Percentiles rank a stretch among this genome's conserved stretches.
phyloP scores from a whole-genome alignment of 2,797 vertebrate species.

The Xenopus petersii region DNA sequence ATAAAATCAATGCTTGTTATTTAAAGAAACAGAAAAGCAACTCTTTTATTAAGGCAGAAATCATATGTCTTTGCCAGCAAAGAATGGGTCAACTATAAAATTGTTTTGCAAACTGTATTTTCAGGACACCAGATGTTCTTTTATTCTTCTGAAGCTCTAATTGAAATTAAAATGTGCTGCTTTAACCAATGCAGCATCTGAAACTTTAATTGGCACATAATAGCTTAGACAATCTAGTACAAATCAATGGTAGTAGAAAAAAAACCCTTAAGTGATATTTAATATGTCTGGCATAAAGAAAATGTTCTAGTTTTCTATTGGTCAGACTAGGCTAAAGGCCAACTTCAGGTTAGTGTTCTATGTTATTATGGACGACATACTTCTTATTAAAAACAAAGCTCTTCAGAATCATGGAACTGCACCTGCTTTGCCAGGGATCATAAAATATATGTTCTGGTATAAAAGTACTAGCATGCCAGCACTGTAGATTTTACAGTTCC shows the following conservation, averaged over 20 bases:
- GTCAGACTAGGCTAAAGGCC: background rate
- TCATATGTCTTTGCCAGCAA: background rate
- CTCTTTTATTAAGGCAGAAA: background rate
- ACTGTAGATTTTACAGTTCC: too few relatives aligned
- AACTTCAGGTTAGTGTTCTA: background rate
- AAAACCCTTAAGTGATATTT: slow-evolving; percentile 72
- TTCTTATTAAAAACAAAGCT: too few relatives aligned
- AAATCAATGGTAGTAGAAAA: slow-evolving; percentile 72
- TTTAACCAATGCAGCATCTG: slow-evolving; percentile 64
- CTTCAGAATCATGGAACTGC: too few relatives aligned
- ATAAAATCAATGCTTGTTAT: background rate
- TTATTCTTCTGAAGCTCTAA: slow-evolving; percentile 32
- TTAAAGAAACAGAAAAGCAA: background rate
- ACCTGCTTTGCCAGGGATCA: too few relatives aligned
- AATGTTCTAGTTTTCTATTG: background rate
- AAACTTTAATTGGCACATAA: slow-evolving; percentile 74
- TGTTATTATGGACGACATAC: too few relatives aligned
- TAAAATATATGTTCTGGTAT: too few relatives aligned
- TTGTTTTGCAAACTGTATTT: slow-evolving; percentile 25
- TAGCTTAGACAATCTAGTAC: slow-evolving; percentile 73
- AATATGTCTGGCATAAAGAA: slow-evolving; percentile 66
- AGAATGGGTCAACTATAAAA: slow-evolving; percentile 17
- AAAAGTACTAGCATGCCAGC: too few relatives aligned
- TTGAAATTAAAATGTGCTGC: slow-evolving; percentile 45
- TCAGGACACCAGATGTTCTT: slow-evolving; percentile 37